These are phyloP conservation scores for Rotaria sp. DNA, from an alignment of 2,888 invertebrate genomes.

Conservation along the genomic window DNA sequence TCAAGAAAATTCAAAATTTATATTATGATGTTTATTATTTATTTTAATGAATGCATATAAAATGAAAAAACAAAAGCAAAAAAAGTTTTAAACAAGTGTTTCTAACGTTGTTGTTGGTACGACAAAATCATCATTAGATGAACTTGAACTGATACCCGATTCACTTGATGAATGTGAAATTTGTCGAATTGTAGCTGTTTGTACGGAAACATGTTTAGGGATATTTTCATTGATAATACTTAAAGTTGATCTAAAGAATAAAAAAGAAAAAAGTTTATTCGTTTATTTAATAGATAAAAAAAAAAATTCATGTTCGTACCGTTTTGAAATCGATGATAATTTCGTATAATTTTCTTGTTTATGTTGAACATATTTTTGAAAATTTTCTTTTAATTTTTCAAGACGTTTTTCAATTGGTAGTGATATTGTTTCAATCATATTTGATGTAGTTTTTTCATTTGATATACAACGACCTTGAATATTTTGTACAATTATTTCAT, in stretches of 20 bases:
- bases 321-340: not conserved
- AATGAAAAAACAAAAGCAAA: not conserved
- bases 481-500: conserved; percentile 9
- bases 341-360: not conserved
- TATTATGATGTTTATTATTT: not conserved
- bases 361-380: not conserved
- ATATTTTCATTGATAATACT: not conserved
- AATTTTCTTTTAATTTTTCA: conserved; percentile 19
- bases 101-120: not conserved
- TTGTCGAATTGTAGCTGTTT: not conserved
- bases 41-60: not conserved
- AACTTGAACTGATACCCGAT: not conserved
- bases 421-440: not conserved
- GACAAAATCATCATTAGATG: not conserved
- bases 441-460: not conserved
- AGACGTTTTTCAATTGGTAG: not conserved
- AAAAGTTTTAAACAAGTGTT: not conserved
- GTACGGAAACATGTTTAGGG: not conserved
- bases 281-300: not conserved
- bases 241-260: not conserved
- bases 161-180: not conserved
- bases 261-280: not conserved
- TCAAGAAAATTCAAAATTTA: no score
- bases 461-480: not conserved
- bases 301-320: not conserved